These are phyloP conservation scores for Callitettix versicolor DNA, from an alignment of 1,140 invertebrate species.

Conservation along the genomic window DNA sequence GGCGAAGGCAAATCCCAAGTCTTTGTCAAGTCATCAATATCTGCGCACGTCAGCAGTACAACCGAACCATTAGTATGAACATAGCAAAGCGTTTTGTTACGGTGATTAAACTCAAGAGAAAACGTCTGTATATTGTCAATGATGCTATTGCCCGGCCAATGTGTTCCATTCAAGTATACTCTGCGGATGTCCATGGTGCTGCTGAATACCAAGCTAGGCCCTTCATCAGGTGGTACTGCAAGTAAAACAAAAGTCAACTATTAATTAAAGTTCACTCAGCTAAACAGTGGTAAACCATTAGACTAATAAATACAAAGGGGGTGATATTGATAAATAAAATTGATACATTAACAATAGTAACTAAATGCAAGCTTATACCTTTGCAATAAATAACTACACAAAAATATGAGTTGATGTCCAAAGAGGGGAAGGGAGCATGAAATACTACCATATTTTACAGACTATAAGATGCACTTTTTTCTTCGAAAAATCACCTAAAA, in stretches of 20 bases:
- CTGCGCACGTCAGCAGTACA: slow-evolving; percentile 44
- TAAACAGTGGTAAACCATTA: no score
- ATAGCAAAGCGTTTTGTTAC: slow-evolving; percentile 46
- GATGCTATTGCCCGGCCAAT: slow-evolving; percentile 34
- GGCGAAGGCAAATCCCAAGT: slow-evolving; percentile 44
- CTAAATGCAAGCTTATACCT: neutral
- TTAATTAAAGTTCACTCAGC: no score
- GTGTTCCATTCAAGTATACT: slow-evolving; percentile 40
- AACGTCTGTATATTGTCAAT: slow-evolving; percentile 35
- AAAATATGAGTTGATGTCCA: no score
- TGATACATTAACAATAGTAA: neutral
- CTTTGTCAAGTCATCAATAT: slow-evolving; percentile 45
- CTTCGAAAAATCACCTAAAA: no score
- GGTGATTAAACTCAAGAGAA: slow-evolving; percentile 41
- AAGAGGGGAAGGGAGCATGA: no score
- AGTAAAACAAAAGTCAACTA: slow-evolving; percentile 17
- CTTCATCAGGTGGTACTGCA: slow-evolving; percentile 40
- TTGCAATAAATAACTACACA: no score
- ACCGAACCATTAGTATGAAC: slow-evolving; percentile 27
- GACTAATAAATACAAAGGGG: no score
- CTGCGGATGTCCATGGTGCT: slow-evolving; percentile 41
- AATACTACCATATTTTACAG: no score
- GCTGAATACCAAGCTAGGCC: slow-evolving; percentile 41
- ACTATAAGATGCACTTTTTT: no score
- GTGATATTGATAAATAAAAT: neutral